Percentiles rank a stretch among this genome's conserved stretches.
Conservation (phyloP, 2,888 invertebrate genomes). For the Liodrosophila aerea region DNA sequence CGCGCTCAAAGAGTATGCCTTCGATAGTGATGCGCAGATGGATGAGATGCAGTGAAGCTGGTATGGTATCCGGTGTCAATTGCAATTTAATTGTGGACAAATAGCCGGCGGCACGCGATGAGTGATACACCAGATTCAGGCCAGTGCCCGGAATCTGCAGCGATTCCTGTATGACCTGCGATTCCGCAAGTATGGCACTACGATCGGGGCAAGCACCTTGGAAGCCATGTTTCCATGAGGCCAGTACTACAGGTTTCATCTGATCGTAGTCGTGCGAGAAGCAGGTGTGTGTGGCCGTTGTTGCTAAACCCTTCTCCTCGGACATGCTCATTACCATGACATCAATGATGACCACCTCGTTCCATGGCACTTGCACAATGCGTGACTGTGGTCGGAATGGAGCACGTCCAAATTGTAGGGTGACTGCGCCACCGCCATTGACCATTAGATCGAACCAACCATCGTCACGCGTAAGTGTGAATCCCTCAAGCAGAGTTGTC, state of each 20-base stretch:
- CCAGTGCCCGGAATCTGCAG: constrained; percentile 96
- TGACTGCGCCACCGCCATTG: constrained; percentile 99
- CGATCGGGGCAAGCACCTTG: constrained; percentile 97
- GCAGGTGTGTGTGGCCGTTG: constrained; percentile 89
- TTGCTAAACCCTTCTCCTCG: constrained; percentile 88
- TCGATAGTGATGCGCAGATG: constrained; percentile 96
- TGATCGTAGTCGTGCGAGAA: constrained; percentile 94
- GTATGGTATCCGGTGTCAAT: constrained; percentile 92
- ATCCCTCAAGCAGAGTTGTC: constrained; percentile 96
- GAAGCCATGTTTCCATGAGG: constrained; percentile 97
- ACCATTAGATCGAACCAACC: constrained; percentile 99
- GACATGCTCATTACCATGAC: constrained; percentile 91
- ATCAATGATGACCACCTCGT: constrained; percentile 97
- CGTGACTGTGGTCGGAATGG: constrained; percentile 94
- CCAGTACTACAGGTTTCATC: constrained; percentile 96
- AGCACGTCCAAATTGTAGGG: constrained; percentile 95
- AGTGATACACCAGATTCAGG: constrained; percentile 97
- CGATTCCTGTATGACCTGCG: constrained; percentile 97
- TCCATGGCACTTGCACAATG: constrained; percentile 97
- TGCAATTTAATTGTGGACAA: constrained; percentile 95
- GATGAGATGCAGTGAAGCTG: constrained; percentile 91
- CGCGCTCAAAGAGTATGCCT: constrained; percentile 95
- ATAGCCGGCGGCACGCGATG: constrained; percentile 96
- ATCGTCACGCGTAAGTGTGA: constrained; percentile 95
- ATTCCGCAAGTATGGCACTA: constrained; percentile 94